phyloP scores from a whole-genome alignment of 2,888 invertebrate genomes.

The Drosophila longiperda region DNA sequence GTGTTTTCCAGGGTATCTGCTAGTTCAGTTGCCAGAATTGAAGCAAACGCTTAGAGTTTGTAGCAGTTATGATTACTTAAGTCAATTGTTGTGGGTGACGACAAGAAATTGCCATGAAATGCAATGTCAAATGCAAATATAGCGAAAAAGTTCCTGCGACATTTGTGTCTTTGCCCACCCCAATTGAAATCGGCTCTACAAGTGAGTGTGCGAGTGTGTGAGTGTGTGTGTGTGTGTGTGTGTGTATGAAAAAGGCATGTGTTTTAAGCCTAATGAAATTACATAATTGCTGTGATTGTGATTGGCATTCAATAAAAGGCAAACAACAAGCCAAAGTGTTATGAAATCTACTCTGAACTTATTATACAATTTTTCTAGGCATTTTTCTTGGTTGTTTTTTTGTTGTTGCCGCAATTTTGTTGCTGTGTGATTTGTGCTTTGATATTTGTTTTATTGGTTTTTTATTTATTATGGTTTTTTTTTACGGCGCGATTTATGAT shows the following conservation, averaged over 20 bases:
- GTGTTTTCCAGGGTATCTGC: slow-evolving; percentile 8
- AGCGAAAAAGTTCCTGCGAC: slow-evolving; percentile 10
- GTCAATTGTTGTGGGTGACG: slow-evolving; percentile 61
- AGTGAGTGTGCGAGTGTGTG: slow-evolving; percentile 21
- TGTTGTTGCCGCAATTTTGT: slow-evolving; percentile 28
- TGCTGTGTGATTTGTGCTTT: slow-evolving; percentile 55
- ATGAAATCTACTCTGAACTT: slow-evolving; percentile 52
- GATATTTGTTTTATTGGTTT: slow-evolving; percentile 73
- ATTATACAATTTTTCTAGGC: slow-evolving; percentile 61
- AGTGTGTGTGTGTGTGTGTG: slow-evolving; percentile 17
- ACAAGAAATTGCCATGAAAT: slow-evolving; percentile 53
- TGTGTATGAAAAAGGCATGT: slow-evolving; percentile 33
- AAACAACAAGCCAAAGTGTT: slow-evolving; percentile 32
- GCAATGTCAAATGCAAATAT: slow-evolving; percentile 59
- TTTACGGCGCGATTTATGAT: slow-evolving; percentile 62
- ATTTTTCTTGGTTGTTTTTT: slow-evolving; percentile 28
- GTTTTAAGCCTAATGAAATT: slow-evolving; percentile 57
- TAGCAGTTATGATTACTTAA: slow-evolving; percentile 46
- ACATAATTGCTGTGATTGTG: slow-evolving; percentile 61
- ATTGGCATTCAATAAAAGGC: slow-evolving; percentile 55
- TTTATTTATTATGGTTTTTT: slow-evolving; percentile 59
- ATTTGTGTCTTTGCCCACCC: background rate
- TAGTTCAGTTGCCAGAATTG: background rate
- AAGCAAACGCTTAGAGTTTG: slow-evolving; percentile 1
- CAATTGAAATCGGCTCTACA: slow-evolving; percentile 20